These are phyloP conservation scores for Ornithoptera priamus DNA, from an alignment of 2,888 invertebrate species.

Conservation along the genomic window DNA sequence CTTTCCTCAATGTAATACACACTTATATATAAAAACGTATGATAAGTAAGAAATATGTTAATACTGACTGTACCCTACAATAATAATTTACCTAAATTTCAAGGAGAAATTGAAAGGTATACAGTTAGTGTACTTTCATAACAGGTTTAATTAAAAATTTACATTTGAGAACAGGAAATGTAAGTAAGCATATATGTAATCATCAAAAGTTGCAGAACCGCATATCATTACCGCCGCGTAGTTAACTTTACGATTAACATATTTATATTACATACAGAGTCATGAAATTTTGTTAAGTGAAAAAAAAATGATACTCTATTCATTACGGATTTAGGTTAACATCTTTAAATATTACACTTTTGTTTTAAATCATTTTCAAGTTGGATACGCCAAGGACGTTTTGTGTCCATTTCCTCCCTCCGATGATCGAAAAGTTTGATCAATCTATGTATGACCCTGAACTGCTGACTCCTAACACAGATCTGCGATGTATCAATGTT, in stretches of 20 bases:
- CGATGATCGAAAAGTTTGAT: neutral
- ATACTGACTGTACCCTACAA: neutral
- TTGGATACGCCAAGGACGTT: too few relatives aligned
- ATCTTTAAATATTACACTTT: too few relatives aligned
- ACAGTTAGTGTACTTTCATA: neutral
- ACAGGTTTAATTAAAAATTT: conserved; percentile 2
- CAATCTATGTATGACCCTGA: conserved; percentile 10
- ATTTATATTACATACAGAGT: too few relatives aligned
- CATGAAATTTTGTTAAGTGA: too few relatives aligned
- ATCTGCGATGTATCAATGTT: neutral
- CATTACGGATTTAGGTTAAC: too few relatives aligned
- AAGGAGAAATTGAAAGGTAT: neutral
- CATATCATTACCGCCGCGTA: neutral
- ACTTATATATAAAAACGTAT: too few relatives aligned
- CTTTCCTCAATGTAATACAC: too few relatives aligned
- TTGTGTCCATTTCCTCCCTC: too few relatives aligned
- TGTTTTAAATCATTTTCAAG: too few relatives aligned
- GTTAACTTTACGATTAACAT: neutral
- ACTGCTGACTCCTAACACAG: conserved; percentile 14
- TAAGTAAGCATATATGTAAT: neutral
- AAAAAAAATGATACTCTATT: too few relatives aligned
- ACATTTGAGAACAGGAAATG: conserved; percentile 7
- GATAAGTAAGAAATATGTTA: too few relatives aligned
- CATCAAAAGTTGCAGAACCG: neutral
- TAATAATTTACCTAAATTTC: neutral